phyloP scores from a whole-genome alignment of 2,888 invertebrate species.

The Amblyjoppa proteus region DNA sequence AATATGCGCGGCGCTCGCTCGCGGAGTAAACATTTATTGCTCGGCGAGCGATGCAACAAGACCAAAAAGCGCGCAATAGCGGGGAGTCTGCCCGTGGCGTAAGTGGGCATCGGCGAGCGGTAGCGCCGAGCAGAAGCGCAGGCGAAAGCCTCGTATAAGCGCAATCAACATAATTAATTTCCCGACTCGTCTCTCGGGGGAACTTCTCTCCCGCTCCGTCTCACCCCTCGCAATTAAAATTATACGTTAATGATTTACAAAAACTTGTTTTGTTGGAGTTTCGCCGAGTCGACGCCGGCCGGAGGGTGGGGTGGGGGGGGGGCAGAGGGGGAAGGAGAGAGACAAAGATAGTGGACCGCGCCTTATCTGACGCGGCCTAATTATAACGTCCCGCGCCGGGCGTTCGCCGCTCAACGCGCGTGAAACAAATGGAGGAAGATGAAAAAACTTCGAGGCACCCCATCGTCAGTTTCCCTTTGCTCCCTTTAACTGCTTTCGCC shows the following conservation, averaged over 20 bases:
- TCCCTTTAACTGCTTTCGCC: slow-evolving; percentile 30
- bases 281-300: slow-evolving; percentile 43
- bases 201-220: slow-evolving; percentile 25
- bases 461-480: slow-evolving; percentile 36
- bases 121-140: slow-evolving; percentile 28
- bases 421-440: slow-evolving; percentile 72
- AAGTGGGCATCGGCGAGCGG: neutral
- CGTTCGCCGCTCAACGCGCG: slow-evolving; percentile 55
- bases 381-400: slow-evolving; percentile 75
- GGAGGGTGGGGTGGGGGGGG: slow-evolving; percentile 32
- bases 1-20: neutral
- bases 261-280: slow-evolving; percentile 80
- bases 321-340: slow-evolving; percentile 38
- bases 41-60: slow-evolving; percentile 3
- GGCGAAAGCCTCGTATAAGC: slow-evolving; percentile 63
- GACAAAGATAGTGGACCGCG: slow-evolving; percentile 39
- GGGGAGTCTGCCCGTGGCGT: neutral
- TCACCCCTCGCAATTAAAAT: slow-evolving; percentile 79
- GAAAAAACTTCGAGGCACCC: slow-evolving; percentile 65
- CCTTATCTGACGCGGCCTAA: slow-evolving; percentile 79
- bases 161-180: slow-evolving; percentile 73
- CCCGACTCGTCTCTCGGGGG: slow-evolving; percentile 37
- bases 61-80: neutral
- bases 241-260: slow-evolving; percentile 81
- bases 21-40: neutral